These are phyloP conservation scores for Haliclona indistincta DNA, from an alignment of 37 sponge, comb jelly and placozoan species.

Conservation along the genomic window DNA sequence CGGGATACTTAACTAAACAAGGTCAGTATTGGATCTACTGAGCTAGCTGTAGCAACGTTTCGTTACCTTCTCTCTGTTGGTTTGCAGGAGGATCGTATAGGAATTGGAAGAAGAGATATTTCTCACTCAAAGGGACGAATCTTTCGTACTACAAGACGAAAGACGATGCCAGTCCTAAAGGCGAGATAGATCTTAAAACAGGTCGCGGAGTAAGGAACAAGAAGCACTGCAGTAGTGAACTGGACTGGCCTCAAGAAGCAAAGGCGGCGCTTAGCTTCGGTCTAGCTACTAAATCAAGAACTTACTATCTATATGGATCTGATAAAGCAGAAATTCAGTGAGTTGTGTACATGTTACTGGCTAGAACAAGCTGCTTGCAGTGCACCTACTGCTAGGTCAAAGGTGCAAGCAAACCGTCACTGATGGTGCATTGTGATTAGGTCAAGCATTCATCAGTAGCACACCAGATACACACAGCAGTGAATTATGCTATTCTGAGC, in stretches of 20 bases:
- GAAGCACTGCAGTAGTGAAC: slow-evolving; percentile 12
- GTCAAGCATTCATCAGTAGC: too few relatives aligned
- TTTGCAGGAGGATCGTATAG: slow-evolving; percentile 57
- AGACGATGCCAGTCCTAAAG: slow-evolving; percentile 31
- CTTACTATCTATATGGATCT: slow-evolving; percentile 62
- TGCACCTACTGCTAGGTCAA: background rate
- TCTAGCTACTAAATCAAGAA: slow-evolving; percentile 45
- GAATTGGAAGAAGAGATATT: slow-evolving; percentile 70
- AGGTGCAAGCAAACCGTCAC: background rate
- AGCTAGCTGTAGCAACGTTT: background rate
- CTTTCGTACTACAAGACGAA: slow-evolving; percentile 55
- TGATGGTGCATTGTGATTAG: background rate
- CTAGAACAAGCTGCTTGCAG: background rate
- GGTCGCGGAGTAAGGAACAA: slow-evolving; percentile 46
- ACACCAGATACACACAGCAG: background rate
- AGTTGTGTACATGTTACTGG: too few relatives aligned
- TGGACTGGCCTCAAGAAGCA: slow-evolving; percentile 62
- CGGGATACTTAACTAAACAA: slow-evolving; percentile 9
- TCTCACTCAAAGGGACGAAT: slow-evolving; percentile 26
- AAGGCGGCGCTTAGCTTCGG: slow-evolving; percentile 43
- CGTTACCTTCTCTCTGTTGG: background rate
- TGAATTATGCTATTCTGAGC: background rate
- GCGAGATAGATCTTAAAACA: slow-evolving; percentile 42
- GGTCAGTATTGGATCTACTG: background rate
- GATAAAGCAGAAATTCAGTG: slow-evolving; percentile 30